Evolutionary conservation across 1,140 invertebrate genomes (phyloP), one percentile per base, ranked within the genome.

Genomic region (Danaus melanippus): DNA sequence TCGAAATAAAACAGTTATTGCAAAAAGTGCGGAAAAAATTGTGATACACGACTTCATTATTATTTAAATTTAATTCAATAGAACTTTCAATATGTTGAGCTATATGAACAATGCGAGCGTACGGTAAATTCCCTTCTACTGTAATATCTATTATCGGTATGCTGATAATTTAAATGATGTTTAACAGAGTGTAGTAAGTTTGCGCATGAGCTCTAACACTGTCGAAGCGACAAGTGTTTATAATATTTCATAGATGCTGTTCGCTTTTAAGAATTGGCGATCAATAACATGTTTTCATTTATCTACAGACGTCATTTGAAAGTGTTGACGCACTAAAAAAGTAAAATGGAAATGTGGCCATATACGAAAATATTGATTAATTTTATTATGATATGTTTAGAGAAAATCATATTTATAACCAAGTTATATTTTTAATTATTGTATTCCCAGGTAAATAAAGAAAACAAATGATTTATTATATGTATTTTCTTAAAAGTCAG

Each of bases 191-290:
- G 6, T 32, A 32, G 6, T 32, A 32, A 32, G 21, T 32, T 32
- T 5, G 21, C 21, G 21, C 21, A 32, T 32, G 21, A 52, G 12
- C 43, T 43, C 40, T 40, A 51, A 17, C 40, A 15, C 50, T 9
- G 50, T 15, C 12, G 42, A 71, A 62, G 69, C 66, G 65, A 72
- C 70, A 71, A 74, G 66, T 78, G 69, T 78, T 76, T 76, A 58
- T 71, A 69, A 71, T 66, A 64, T 67, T 67, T 64, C 56, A 43
- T 32, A 32, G 21, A 32, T 2, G 6, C 2, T 32, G 6, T 1
- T 32, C 6, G 41, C 41, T 53, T 58, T 53, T 8, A 51, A 46
- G 42, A 17, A 42, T 21, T 47, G 46, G 42, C 12, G 57, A 58
- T 58, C 57, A 44, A 58, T 58, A 58, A 21, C 44, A 47, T 53